Evolutionary conservation across 2,113 vertebrate species (phyloP).

Genomic region (Festucalex cinctus): DNA sequence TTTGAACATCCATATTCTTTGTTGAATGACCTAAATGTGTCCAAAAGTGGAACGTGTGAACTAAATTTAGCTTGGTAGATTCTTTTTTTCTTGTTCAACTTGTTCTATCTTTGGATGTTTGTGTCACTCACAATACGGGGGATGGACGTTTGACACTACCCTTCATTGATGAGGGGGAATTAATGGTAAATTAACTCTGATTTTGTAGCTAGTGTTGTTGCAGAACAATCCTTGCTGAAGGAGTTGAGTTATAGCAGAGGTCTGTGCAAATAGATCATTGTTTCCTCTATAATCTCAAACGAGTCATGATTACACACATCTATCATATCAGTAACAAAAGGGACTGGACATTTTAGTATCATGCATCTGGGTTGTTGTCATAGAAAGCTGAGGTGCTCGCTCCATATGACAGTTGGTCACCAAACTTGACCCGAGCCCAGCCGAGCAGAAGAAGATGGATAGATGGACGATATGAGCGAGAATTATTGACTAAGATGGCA

Average conservation of each 20-base stretch:
- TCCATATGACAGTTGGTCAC: neutral
- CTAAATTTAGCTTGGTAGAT: neutral
- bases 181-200: neutral
- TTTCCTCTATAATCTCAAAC: neutral
- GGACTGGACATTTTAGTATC: neutral
- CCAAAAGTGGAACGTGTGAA: slow-evolving; percentile 4
- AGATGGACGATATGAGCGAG: neutral
- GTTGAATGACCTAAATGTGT: slow-evolving; percentile 7
- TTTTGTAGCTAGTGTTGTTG: neutral
- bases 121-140: neutral
- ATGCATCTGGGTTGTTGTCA: neutral
- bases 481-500: neutral
- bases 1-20: slow-evolving; percentile 9
- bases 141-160: neutral
- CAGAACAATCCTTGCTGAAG: neutral
- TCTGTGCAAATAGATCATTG: neutral
- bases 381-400: neutral
- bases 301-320: neutral
- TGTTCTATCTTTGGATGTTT: neutral
- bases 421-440: neutral
- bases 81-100: neutral
- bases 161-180: neutral
- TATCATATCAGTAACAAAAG: neutral
- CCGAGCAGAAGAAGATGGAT: neutral
- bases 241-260: neutral